Evolutionary conservation across 2,113 vertebrate species (phyloP).

Genomic region (Setophaga coronata): DNA sequence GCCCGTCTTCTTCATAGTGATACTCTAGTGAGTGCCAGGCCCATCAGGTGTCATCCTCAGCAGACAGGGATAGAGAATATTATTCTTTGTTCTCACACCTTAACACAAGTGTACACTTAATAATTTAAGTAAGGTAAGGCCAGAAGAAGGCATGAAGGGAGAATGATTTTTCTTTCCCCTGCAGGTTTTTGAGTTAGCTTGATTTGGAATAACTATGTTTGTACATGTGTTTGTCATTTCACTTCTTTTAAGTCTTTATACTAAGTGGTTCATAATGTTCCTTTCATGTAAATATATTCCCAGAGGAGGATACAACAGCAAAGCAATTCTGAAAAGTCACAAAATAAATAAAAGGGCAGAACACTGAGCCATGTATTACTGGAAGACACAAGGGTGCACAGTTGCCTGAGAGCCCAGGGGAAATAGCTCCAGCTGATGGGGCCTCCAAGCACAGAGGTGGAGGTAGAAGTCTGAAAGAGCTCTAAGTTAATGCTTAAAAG

Average conservation of each 20-base stretch:
- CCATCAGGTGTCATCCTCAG: not conserved
- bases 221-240: slow-evolving; percentile 2
- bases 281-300: slow-evolving; percentile 40
- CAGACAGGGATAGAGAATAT: not conserved
- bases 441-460: not conserved
- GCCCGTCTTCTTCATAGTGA: not conserved
- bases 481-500: not conserved
- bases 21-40: not conserved
- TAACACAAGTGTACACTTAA: not conserved
- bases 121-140: not conserved
- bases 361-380: not conserved
- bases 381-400: not conserved
- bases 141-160: not conserved
- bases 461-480: not conserved
- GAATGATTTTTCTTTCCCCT: not conserved
- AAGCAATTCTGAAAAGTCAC: slow-evolving; percentile 4
- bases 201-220: slow-evolving; percentile 14
- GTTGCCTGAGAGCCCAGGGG: not conserved
- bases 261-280: not conserved
- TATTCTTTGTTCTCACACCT: not conserved
- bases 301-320: not conserved
- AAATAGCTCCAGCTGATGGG: not conserved
- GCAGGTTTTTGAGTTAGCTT: not conserved
- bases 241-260: not conserved
- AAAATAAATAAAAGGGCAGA: not conserved